Base-by-base conservation (phyloP, 2,888 invertebrate genomes). In the Conistra vaccinii region DNA sequence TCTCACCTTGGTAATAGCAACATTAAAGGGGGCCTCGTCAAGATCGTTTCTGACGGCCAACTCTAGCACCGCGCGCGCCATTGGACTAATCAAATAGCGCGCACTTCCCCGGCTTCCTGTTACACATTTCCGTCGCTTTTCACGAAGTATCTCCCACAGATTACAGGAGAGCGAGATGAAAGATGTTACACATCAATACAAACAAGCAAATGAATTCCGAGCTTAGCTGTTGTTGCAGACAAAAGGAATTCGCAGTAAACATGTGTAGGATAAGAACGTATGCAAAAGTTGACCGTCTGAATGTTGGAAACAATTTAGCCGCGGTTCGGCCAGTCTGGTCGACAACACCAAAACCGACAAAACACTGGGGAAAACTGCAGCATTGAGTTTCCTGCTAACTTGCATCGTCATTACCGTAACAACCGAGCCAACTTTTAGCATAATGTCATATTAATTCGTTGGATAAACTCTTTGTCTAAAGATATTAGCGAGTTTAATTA, bases 361-460 rank as follows among this genome's bases (percentile, higher is more conserved):
- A 84, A 84, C 86, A 73, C 76, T 32, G 17, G 73, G 78, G 82
- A 77, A 73, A 77, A 83, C 73, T 69, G 78, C 66, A 62, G 42
- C 76, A 73, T 76, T 68, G 55, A 80, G 73, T 66, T 80, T 65
- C 71, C 71, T 61, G 14, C 71, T 66, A 81, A 83, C 81, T 85
- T 72, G 73, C 72, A 79, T 57, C 70, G 69, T 75, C 78, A 81
- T 81, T 83, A 81, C 75, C 55, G 79, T 66, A 84, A 81, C 82
- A 79, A 80, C 63, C 4, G 76, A 69, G 26, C 53, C 51, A 84
- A 82, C 80, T 80, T 84, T 84, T 76, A 78, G 72, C 83, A 81
- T 84, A 81, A 83, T 81, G 81, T 81, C 67, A 83, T 80, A 74
- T 80, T 83, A 83, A 83, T 83, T 83, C 69, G 63, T 61, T 69